Base-by-base conservation (phyloP, 2,113 vertebrate genomes). In the Ptychochromis oligacanthus region DNA sequence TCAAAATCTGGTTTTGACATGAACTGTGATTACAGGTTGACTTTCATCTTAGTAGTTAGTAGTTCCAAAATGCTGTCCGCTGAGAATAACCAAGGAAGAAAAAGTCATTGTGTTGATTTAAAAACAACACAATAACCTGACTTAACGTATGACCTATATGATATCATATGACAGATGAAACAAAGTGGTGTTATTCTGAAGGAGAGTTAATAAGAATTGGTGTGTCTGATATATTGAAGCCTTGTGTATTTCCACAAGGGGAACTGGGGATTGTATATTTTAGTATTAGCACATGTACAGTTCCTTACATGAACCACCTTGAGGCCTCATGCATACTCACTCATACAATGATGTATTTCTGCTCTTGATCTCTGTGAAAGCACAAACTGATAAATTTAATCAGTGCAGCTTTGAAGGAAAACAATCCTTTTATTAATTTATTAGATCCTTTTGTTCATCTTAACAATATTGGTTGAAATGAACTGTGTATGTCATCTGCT, bases 201-300 rank as follows among this genome's bases (percentile, higher is more conserved):
- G 43, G 57, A 57, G 43, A 61, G 13, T 55, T 43, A 36, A 26
- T 65, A 34, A 36, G 54, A 13, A 76, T n/a, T 2, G 22, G 61
- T 77, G 82, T 54, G 13, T 67, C 56, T 77, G 72, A 57, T 60
- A 11, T 82, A 34, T 77, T 64, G 7, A 38, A 77, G 79, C 79
- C 28, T 38, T 65, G 79, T 75, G 80, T 85, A 46, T 86, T 60
- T 84, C n/a, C 54, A 28, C 28, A n/a, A n/a, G 56, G 54, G 64
- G 26, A 81, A 80, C 24, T 80, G 61, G 46, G 64, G 78, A 52
- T 85, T 82, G 79, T 84, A 67, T 43, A 77, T 79, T 88, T 74
- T 82, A 74, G 28, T 26, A 87, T 82, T 58, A 88, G 89, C 85
- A 93, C 89, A 87, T 87, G 82, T 72, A 87, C 60, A 77, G 54